Evolutionary conservation across 2,797 vertebrate species (phyloP).

Genomic region (Nannoperca obscura): DNA sequence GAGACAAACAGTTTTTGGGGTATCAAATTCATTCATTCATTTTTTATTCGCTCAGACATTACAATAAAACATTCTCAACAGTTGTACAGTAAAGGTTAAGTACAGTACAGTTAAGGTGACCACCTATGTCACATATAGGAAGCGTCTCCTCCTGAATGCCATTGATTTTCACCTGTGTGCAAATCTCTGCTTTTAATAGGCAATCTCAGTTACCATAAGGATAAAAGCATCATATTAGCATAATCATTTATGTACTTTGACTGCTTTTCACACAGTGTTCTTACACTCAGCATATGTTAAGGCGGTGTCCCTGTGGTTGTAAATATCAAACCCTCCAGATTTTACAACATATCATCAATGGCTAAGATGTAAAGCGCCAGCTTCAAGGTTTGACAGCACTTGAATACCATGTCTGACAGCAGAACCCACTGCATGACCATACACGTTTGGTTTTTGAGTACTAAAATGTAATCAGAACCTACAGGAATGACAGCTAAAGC

Average conservation of each 20-base stretch:
- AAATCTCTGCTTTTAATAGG: constrained; percentile 60
- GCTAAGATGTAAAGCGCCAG: background rate
- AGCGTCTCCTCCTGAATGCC: background rate
- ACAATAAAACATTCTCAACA: too few species aligned
- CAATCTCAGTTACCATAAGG: constrained; percentile 53
- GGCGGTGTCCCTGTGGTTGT: background rate
- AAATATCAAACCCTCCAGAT: background rate
- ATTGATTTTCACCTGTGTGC: constrained; percentile 69
- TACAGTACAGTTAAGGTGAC: too few species aligned
- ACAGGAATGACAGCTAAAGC: background rate
- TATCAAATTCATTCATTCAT: background rate
- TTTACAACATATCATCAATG: background rate
- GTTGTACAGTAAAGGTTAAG: too few species aligned
- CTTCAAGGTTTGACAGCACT: background rate
- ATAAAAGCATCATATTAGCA: constrained; percentile 21
- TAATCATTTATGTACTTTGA: background rate
- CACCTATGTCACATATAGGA: too few species aligned
- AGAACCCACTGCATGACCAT: background rate
- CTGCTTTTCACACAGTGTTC: constrained; percentile 10
- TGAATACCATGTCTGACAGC: background rate
- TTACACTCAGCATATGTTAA: background rate
- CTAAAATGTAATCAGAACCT: background rate
- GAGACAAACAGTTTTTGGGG: too few species aligned
- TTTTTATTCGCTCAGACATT: background rate
- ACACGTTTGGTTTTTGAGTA: background rate